Evolutionary conservation across 1,140 invertebrate species (phyloP).

Genomic region (Leptinotarsa lineolata): DNA sequence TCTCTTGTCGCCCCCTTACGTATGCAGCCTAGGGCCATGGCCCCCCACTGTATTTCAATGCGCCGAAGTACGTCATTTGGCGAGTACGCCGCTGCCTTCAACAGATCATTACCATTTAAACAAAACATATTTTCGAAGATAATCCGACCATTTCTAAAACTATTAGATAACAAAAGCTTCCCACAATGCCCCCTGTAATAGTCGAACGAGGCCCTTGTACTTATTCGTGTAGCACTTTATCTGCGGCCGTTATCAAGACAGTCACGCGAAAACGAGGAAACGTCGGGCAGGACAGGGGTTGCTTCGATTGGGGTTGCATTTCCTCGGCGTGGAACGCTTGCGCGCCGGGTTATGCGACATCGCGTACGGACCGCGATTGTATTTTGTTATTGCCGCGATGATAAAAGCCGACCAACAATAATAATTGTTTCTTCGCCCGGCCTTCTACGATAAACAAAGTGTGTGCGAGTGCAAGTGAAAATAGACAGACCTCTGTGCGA

Average conservation of each 20-base stretch:
- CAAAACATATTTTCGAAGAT: conserved; percentile 4
- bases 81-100: neutral
- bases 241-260: conserved; percentile 2
- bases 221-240: neutral
- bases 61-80: no score
- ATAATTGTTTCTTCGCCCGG: conserved; percentile 17
- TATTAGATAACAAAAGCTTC: conserved; percentile 1
- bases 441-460: conserved; percentile 6
- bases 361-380: neutral
- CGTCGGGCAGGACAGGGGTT: conserved; percentile 5
- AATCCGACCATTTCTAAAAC: neutral
- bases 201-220: neutral
- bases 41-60: no score
- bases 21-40: no score
- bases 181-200: neutral
- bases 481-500: conserved; percentile 5
- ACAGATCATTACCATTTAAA: neutral
- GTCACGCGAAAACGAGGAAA: neutral
- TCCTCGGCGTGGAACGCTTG: neutral
- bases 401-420: conserved; percentile 10
- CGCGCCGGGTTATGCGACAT: conserved; percentile 9
- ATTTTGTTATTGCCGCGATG: conserved; percentile 13
- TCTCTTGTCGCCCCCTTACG: no score
- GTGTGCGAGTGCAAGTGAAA: conserved; percentile 6
- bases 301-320: conserved; percentile 6